Evolutionary conservation across 2,797 vertebrate genomes (phyloP), one percentile per base, ranked within the genome.

Genomic region (Enteromius mattozi): DNA sequence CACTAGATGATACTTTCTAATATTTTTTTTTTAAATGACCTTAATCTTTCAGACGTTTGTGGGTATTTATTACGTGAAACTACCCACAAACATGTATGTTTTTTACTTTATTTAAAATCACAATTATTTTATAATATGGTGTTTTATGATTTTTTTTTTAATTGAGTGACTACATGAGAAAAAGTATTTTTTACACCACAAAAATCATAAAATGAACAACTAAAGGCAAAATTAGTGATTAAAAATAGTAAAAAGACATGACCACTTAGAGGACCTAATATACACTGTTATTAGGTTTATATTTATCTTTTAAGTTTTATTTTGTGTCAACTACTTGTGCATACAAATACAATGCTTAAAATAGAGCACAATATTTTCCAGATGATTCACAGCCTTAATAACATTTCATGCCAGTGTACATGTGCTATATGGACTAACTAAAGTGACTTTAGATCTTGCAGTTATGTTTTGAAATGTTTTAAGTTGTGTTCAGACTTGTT

Each of bases 391-490:
- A 61, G 56, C 4, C 56, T 27, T 27, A 27, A 3, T 27, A 61
- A 61, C n/a, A 2, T 5, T 27, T 27, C 10, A 24, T 13, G n/a
- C 56, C 10, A 24, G 3, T 45, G n/a, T 70, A 14, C 21, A 27
- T 24, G 6, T 16, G n/a, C 68, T 45, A 27, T 27, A 14, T 47
- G 24, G 24, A 30, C 24, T 42, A 49, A 24, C n/a, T 4, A 10
- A 5, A 24, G 40, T 45, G 40, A n/a, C 13, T 71, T 45, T 45
- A 71, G n/a, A 45, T 71, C 69, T 6, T 2, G n/a, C 6, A 45
- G 13, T 45, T 45, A 14, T 51, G 71, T 74, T 78, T 45, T 78
- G 14, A 74, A 74, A 72, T 54, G 51, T 21, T n/a, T n/a, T n/a
- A 6, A 6, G 56, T 24, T 24, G 3, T 12, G n/a, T 10, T 56